Evolutionary conservation across 2,888 invertebrate species (phyloP).

Genomic region (Aphrophora alni): DNA sequence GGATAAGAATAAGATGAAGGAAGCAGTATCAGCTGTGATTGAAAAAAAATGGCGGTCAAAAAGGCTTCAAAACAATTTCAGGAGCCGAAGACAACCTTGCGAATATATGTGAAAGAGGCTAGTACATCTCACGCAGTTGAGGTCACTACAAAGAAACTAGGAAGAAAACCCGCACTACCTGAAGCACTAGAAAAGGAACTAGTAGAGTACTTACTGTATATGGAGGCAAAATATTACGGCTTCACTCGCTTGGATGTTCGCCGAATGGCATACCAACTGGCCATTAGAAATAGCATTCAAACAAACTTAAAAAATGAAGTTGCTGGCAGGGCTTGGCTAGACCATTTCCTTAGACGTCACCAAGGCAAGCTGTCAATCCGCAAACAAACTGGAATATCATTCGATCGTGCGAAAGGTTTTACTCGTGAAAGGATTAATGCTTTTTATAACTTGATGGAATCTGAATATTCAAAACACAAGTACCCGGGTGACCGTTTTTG

Average conservation of each 20-base stretch:
- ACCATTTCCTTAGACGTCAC: background rate
- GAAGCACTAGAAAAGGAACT: background rate
- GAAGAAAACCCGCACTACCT: background rate
- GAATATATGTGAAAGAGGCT: slow-evolving; percentile 27
- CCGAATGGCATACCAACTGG: slow-evolving; percentile 20
- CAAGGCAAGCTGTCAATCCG: background rate
- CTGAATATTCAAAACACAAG: slow-evolving; percentile 46
- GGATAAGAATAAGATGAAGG: slow-evolving; percentile 27
- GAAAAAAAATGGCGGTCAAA: slow-evolving; percentile 29
- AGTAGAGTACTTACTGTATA: slow-evolving; percentile 19
- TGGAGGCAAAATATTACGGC: slow-evolving; percentile 39
- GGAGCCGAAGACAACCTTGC: slow-evolving; percentile 21
- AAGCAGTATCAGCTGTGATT: slow-evolving; percentile 28
- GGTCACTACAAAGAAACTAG: slow-evolving; percentile 10
- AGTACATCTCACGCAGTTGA: slow-evolving; percentile 17
- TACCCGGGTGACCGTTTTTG: slow-evolving; percentile 50
- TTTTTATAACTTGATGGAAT: slow-evolving; percentile 39
- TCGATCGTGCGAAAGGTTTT: slow-evolving; percentile 41
- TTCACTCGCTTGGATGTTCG: background rate
- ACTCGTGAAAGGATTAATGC: slow-evolving; percentile 32
- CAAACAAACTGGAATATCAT: slow-evolving; percentile 38
- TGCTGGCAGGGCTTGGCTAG: slow-evolving; percentile 23
- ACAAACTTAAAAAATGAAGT: background rate
- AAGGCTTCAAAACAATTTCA: slow-evolving; percentile 29
- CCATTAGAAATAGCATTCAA: background rate